phyloP scores from a whole-genome alignment of 2,797 vertebrate genomes.

The Arvicola amphibius region DNA sequence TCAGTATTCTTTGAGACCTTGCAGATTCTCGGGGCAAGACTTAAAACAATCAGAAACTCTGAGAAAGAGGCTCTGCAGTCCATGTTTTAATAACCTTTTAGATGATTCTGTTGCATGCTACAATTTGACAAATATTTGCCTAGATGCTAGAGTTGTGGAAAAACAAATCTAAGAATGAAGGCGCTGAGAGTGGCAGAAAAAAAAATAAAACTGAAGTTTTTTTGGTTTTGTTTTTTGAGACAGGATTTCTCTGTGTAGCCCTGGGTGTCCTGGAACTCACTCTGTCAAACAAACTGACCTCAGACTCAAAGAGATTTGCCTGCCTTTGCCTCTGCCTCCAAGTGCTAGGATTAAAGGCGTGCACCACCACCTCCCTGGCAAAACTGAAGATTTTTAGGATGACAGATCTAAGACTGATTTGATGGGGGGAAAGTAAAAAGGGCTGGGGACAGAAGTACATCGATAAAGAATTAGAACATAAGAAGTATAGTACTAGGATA shows the following conservation, averaged over 20 bases:
- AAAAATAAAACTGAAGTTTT: not conserved
- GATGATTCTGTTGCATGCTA: slow-evolving; percentile 33
- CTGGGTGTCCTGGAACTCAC: not conserved
- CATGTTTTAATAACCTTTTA: slow-evolving; percentile 32
- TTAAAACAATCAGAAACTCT: slow-evolving; percentile 28
- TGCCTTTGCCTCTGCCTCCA: not conserved
- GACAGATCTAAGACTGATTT: not conserved
- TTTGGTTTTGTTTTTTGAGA: not conserved
- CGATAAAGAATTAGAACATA: slow-evolving; percentile 41
- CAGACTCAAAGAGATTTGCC: not conserved
- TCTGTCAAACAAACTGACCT: not conserved
- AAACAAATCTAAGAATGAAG: slow-evolving; percentile 40
- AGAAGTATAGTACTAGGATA: not conserved
- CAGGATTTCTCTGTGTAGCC: not conserved
- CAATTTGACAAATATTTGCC: slow-evolving; percentile 52
- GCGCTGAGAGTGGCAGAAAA: slow-evolving; percentile 9
- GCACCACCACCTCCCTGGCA: not conserved
- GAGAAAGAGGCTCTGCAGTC: not conserved
- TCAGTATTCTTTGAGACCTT: slow-evolving; percentile 44
- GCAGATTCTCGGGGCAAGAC: slow-evolving; percentile 28
- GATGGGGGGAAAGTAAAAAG: not conserved
- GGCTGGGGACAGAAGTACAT: not conserved
- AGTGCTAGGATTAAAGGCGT: not conserved
- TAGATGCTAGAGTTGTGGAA: not conserved
- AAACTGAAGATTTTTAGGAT: slow-evolving; percentile 40